Conservation (phyloP, 2,888 invertebrate species). For the Digitonthophagus gazella region DNA sequence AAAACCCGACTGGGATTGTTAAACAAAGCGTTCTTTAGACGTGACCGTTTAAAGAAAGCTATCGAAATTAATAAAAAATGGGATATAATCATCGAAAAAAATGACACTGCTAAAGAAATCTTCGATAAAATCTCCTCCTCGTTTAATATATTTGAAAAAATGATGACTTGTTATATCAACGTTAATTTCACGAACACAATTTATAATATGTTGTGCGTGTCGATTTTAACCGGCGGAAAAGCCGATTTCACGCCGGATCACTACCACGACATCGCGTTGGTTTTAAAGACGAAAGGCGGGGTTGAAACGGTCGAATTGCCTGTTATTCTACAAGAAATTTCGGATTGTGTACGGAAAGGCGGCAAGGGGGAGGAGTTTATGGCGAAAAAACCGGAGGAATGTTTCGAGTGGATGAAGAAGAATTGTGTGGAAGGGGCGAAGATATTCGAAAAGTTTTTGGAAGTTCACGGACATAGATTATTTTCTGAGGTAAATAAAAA, state of each 20-base stretch:
- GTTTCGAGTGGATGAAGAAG: slow-evolving; percentile 58
- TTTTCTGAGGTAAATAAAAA: slow-evolving; percentile 64
- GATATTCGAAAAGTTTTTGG: slow-evolving; percentile 49
- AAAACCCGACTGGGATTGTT: neutral
- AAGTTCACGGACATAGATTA: slow-evolving; percentile 67
- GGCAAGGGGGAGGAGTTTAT: slow-evolving; percentile 55
- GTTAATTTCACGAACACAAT: slow-evolving; percentile 54
- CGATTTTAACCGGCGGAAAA: slow-evolving; percentile 53
- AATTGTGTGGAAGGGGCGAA: slow-evolving; percentile 51
- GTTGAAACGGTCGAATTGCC: slow-evolving; percentile 75
- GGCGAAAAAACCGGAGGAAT: slow-evolving; percentile 50
- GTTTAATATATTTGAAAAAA: slow-evolving; percentile 37
- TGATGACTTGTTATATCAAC: slow-evolving; percentile 49
- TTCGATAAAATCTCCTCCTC: slow-evolving; percentile 45
- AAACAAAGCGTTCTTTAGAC: neutral
- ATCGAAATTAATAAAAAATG: slow-evolving; percentile 44
- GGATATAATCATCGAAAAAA: slow-evolving; percentile 41
- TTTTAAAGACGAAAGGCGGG: slow-evolving; percentile 66
- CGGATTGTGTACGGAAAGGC: slow-evolving; percentile 36
- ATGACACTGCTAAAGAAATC: slow-evolving; percentile 42
- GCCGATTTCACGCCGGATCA: slow-evolving; percentile 47
- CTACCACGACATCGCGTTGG: slow-evolving; percentile 65
- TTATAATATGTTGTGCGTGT: slow-evolving; percentile 58
- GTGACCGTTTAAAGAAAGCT: slow-evolving; percentile 40
- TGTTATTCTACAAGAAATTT: slow-evolving; percentile 42